Evolutionary conservation across 2,888 invertebrate genomes (phyloP).

Genomic region (Plebejus anna): DNA sequence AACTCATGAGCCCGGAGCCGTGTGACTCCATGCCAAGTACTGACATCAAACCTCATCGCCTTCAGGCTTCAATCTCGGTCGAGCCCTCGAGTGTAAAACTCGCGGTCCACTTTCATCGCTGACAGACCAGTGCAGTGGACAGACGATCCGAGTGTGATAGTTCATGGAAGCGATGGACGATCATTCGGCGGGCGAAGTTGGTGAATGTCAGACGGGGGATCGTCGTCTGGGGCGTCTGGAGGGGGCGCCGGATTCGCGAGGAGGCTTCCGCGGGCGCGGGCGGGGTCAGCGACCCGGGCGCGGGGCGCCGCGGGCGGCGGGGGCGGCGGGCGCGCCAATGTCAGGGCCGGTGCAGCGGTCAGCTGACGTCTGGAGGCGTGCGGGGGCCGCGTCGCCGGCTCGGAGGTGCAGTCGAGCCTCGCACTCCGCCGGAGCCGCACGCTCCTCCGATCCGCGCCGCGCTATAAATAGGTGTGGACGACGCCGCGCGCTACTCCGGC

Average conservation of each 20-base stretch:
- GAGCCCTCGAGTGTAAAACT: neutral
- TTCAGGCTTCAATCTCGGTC: slow-evolving; percentile 2
- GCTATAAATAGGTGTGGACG: slow-evolving; percentile 63
- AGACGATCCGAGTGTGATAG: neutral
- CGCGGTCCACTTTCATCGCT: neutral
- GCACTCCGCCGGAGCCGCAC: slow-evolving; percentile 58
- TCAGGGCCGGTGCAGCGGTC: slow-evolving; percentile 80
- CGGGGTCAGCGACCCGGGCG: slow-evolving; percentile 71
- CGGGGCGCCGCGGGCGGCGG: slow-evolving; percentile 55
- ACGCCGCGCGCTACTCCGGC: slow-evolving; percentile 92
- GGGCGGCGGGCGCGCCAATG: slow-evolving; percentile 75
- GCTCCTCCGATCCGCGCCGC: slow-evolving; percentile 53
- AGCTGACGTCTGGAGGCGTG: slow-evolving; percentile 79
- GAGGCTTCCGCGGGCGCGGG: slow-evolving; percentile 77
- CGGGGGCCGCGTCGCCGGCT: slow-evolving; percentile 65
- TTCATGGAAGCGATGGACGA: slow-evolving; percentile 42
- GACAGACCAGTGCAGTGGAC: neutral
- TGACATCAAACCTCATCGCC: neutral
- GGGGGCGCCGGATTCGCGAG: slow-evolving; percentile 61
- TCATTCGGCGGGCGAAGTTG: slow-evolving; percentile 57
- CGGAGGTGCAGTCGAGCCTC: slow-evolving; percentile 69
- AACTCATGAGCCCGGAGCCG: neutral
- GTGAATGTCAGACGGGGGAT: slow-evolving; percentile 52
- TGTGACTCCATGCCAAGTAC: neutral
- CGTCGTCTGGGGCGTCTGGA: slow-evolving; percentile 43